Evolutionary conservation across 2,797 vertebrate genomes (phyloP), one percentile per base, ranked within the genome.

Genomic region (Sarcophilus harrisii): DNA sequence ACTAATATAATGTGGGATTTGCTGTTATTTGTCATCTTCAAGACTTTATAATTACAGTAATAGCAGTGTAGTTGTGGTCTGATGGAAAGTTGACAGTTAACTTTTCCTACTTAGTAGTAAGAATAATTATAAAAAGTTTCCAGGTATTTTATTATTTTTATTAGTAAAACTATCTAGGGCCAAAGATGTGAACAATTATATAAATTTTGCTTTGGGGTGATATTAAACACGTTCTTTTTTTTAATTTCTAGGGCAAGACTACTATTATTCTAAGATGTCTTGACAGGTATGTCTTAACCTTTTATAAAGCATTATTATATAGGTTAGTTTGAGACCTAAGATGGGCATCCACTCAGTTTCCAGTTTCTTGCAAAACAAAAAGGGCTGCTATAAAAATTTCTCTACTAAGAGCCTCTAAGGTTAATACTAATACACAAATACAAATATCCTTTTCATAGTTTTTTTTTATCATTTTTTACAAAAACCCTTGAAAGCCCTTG

Each of bases 221-320:
- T 52, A 95, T 92, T 97, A 97, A 95, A 45, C 28, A 96, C 60
- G 28, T 96, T 97, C 16, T 96, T 98, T 96, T 94, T 98, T 98
- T 98, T 95, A 38, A 98, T 98, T 98, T 98, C 90, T 95, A 99
- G 99, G 99, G 99, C 93, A 99, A 99, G 98, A 99, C 99, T 59
- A 99, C 99, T 49, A 99, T 99, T 98, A 99, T 99, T 92, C 99
- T 99, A 96, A 98, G 99, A 95, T 99, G 99, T 96, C 99, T 99
- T 93, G 99, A 99, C 98, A 99, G 99, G 99, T 99, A 98, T 96
- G 98, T 97, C 27, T 96, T 96, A 97, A 92, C 94, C 58, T 91
- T 94, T 95, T 91, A 38, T 60, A 57, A 28, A 18, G 91, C 95
- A 92, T 49, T 93, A 91, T 95, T 93, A 3, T 59, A 24, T 1